Conservation (phyloP, 2,113 vertebrate genomes). For the Zingel zingel region DNA sequence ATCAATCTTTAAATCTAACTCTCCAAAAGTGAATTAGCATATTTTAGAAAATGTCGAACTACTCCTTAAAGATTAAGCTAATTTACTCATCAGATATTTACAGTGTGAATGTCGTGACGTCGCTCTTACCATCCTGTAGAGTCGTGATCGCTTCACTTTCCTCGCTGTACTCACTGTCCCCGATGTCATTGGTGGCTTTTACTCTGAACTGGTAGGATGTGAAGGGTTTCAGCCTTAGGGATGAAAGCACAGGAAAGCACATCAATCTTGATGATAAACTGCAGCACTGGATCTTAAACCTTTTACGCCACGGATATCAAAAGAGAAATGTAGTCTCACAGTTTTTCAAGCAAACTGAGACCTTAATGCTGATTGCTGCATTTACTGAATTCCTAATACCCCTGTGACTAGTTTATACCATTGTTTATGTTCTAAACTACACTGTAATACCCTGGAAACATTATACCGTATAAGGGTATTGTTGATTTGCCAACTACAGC, state of each 20-base stretch:
- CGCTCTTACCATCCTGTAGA: constrained; percentile 91
- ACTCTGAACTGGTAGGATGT: constrained; percentile 98
- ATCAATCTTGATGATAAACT: constrained; percentile 30
- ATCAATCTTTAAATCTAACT: not conserved
- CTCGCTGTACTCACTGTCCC: constrained; percentile 97
- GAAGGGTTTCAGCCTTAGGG: constrained; percentile 93
- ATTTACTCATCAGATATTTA: not conserved
- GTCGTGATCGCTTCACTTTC: constrained; percentile 96
- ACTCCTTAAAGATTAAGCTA: not conserved
- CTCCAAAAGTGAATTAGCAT: not conserved
- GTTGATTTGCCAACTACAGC: constrained; percentile 2
- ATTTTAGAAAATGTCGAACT: not conserved
- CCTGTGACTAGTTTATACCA: not conserved
- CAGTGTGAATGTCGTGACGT: not conserved
- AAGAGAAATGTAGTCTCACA: constrained; percentile 3
- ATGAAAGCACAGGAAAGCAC: constrained; percentile 28
- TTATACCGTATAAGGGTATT: not conserved
- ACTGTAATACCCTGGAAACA: not conserved
- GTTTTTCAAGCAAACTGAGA: not conserved
- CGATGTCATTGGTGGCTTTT: constrained; percentile 97
- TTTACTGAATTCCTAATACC: not conserved
- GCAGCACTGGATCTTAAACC: constrained; percentile 11
- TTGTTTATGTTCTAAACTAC: constrained; percentile 10
- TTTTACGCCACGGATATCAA: constrained; percentile 26
- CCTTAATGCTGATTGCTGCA: not conserved